Conservation (phyloP, 1,140 invertebrate species). For the Anoplophora glabripennis region DNA sequence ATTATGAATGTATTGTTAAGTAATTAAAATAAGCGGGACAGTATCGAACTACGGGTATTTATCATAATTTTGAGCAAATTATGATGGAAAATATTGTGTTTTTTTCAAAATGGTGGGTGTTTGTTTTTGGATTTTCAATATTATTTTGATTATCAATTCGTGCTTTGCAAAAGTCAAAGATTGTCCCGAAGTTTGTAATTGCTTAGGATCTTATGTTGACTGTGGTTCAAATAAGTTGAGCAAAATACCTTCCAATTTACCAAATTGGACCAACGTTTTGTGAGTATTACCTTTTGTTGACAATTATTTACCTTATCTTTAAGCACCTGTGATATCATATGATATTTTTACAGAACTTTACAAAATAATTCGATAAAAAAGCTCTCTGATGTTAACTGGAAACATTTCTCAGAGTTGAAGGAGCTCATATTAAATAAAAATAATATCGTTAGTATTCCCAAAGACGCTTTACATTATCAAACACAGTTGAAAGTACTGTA, state of each 20-base stretch:
- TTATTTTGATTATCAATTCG: slow-evolving; percentile 38
- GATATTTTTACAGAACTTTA: slow-evolving; percentile 59
- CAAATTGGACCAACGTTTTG: slow-evolving; percentile 60
- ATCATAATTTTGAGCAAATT: slow-evolving; percentile 32
- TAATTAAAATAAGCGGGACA: too few relatives aligned
- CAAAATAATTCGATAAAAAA: slow-evolving; percentile 71
- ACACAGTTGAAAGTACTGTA: slow-evolving; percentile 69
- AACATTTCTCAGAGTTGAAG: slow-evolving; percentile 68
- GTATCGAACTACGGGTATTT: slow-evolving; percentile 4
- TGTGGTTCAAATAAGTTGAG: slow-evolving; percentile 59
- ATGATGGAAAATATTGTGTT: slow-evolving; percentile 41
- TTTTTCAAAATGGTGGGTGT: slow-evolving; percentile 48
- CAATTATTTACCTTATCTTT: slow-evolving; percentile 17
- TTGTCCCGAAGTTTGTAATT: slow-evolving; percentile 59
- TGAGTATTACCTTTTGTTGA: slow-evolving; percentile 48
- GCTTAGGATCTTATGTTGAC: slow-evolving; percentile 57
- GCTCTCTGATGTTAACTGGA: slow-evolving; percentile 67
- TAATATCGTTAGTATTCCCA: slow-evolving; percentile 64
- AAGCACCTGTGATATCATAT: slow-evolving; percentile 24
- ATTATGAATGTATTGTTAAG: too few relatives aligned
- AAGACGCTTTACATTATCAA: slow-evolving; percentile 70
- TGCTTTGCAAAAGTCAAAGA: slow-evolving; percentile 48
- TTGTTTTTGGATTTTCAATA: slow-evolving; percentile 36
- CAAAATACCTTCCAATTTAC: slow-evolving; percentile 55
- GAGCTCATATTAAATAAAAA: slow-evolving; percentile 82